Base-by-base conservation (phyloP, 2,888 invertebrate genomes). In the Mythimna vitellina region DNA sequence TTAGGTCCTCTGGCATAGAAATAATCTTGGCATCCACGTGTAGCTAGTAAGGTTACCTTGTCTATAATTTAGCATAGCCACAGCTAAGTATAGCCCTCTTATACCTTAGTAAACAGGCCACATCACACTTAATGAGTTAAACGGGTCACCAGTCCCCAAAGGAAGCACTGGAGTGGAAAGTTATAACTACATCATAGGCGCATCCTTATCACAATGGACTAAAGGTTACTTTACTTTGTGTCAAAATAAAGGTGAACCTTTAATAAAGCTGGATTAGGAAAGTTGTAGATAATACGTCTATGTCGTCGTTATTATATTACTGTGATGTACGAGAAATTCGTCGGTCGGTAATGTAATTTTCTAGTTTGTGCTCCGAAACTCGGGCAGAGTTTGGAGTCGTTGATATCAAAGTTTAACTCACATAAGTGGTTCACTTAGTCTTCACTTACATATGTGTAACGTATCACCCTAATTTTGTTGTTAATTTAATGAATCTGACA, bases 131-230 rank as follows among this genome's bases (percentile, higher is more conserved):
- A 82, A 87, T 85, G 77, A 85, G 82, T 67, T 75, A 88, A 86
- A 86, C 81, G 75, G 87, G 87, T 84, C 86, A 83, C 78, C 73
- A 81, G 81, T 63, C 78, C 84, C 86, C 74, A 76, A 86, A 84
- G 86, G 85, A 86, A 86, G 77, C 78, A 62, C 53, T 80, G 65
- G 67, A 77, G 78, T 65, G 78, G 74, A 79, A 75, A 76, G 74
- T 86, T 79, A 60, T 60, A 66, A 63, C 51, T 73, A 73, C 29
- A 68, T 67, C 54, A 35, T 32, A 57, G 67, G 65, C 66, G 63
- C 38, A 65, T 75, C 79, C 76, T 80, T 83, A 83, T 61, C 2
- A 57, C 70, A 67, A 64, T 7, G 32, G 1, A 9, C 63, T 84
- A 85, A 80, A 79, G 81, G 75, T 70, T 57, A 84, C 60, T 81